Conservation (phyloP, 2,113 vertebrate genomes). For the Smithornis capensis region DNA sequence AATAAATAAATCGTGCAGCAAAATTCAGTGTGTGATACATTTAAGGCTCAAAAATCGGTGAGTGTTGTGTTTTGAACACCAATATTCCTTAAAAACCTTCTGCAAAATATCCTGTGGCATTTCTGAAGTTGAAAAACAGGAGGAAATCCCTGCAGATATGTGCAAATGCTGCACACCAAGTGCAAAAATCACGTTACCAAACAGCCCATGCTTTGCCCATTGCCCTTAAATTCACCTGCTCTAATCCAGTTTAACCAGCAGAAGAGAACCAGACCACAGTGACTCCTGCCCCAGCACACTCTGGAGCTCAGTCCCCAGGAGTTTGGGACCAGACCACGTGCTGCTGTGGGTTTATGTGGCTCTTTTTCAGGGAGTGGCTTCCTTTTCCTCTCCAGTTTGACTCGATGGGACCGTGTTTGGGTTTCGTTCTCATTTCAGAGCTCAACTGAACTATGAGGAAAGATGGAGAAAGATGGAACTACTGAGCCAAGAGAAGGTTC, state of each 20-base stretch:
- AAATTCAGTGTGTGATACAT: neutral
- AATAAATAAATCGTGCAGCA: neutral
- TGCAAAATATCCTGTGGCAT: neutral
- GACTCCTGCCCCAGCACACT: neutral
- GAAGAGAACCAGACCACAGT: neutral
- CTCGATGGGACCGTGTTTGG: neutral
- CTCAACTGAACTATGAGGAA: neutral
- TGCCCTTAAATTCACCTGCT: neutral
- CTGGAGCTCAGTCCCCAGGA: neutral
- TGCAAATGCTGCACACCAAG: neutral
- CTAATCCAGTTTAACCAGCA: neutral
- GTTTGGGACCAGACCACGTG: neutral
- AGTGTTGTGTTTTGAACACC: neutral
- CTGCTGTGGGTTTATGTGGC: neutral
- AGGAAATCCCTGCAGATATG: neutral
- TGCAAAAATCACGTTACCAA: neutral
- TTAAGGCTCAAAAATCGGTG: neutral
- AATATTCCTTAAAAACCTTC: neutral
- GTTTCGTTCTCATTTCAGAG: neutral
- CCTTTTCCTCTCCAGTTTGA: neutral
- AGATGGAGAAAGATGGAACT: neutral
- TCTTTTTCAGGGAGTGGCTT: neutral
- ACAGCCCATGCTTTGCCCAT: neutral
- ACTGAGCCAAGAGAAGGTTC: neutral
- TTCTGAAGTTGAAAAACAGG: neutral